phyloP scores from a whole-genome alignment of 2,113 vertebrate genomes.

The Perca fluviatilis region DNA sequence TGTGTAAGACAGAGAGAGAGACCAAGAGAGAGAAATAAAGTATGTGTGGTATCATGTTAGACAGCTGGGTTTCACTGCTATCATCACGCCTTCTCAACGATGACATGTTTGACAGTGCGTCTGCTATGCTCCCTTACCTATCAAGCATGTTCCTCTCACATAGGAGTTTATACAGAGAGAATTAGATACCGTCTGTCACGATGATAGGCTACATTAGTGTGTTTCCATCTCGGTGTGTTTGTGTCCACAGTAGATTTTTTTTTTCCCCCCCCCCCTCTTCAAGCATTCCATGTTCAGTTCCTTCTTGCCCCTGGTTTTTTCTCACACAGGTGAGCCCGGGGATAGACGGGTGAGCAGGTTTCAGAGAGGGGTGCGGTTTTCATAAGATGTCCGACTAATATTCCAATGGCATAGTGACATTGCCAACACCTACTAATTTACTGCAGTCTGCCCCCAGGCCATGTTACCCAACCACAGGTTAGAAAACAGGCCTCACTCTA shows the following conservation, averaged over 20 bases:
- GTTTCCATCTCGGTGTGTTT: constrained; percentile 54
- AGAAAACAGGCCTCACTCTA: constrained; percentile 69
- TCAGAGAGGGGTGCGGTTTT: constrained; percentile 61
- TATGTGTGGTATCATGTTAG: constrained; percentile 60
- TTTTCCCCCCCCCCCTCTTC: neutral
- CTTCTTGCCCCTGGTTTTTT: constrained; percentile 51
- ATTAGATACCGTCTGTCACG: constrained; percentile 72
- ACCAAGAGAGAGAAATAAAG: constrained; percentile 55
- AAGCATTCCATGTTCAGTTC: constrained; percentile 48
- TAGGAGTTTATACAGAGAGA: constrained; percentile 63
- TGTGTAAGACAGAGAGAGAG: constrained; percentile 15
- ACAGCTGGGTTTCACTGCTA: constrained; percentile 67
- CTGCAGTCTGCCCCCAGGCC: constrained; percentile 66
- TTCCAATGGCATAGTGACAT: constrained; percentile 63
- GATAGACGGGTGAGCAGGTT: constrained; percentile 57
- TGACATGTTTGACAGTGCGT: constrained; percentile 73
- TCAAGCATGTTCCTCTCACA: constrained; percentile 68
- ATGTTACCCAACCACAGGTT: constrained; percentile 75
- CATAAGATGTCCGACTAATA: constrained; percentile 75
- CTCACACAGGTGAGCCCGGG: constrained; percentile 68
- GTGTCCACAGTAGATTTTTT: constrained; percentile 26
- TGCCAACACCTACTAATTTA: constrained; percentile 79
- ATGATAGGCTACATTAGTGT: constrained; percentile 51
- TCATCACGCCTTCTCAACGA: constrained; percentile 64
- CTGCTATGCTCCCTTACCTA: constrained; percentile 66